phyloP scores from a whole-genome alignment of 2,797 vertebrate species.

The Pelodytes ibericus region DNA sequence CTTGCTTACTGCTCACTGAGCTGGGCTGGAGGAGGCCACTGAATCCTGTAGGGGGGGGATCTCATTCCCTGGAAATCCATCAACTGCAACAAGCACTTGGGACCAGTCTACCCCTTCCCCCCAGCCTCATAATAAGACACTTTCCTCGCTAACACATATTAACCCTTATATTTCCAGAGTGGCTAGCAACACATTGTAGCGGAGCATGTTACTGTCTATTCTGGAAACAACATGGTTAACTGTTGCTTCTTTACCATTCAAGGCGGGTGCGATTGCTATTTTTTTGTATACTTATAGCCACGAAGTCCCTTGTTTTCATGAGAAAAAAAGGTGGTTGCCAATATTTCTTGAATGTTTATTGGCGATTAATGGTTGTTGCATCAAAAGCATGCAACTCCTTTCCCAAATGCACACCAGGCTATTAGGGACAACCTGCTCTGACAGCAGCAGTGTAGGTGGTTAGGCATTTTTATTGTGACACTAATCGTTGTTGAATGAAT shows the following conservation, averaged over 20 bases:
- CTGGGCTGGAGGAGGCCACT: slow-evolving; percentile 54
- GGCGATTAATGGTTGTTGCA: background rate
- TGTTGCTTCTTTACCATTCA: slow-evolving; percentile 26
- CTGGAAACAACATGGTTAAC: slow-evolving; percentile 21
- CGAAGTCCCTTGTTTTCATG: slow-evolving; percentile 5
- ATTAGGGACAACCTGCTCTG: background rate
- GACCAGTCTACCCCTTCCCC: slow-evolving; percentile 10
- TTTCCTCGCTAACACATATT: background rate
- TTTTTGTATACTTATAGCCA: background rate
- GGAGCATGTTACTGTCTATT: slow-evolving; percentile 10
- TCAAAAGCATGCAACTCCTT: slow-evolving; percentile 14
- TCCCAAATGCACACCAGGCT: slow-evolving; percentile 10
- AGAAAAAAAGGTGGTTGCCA: background rate
- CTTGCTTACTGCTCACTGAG: slow-evolving; percentile 57
- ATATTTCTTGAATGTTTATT: background rate
- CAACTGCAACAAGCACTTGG: slow-evolving; percentile 24
- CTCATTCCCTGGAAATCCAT: slow-evolving; percentile 39
- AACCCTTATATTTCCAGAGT: background rate
- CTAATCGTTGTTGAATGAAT: background rate
- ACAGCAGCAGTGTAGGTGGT: background rate
- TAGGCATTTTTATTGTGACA: slow-evolving; percentile 12
- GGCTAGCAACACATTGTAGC: background rate
- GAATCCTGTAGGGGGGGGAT: slow-evolving; percentile 38
- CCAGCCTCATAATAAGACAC: slow-evolving; percentile 11
- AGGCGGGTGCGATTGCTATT: slow-evolving; percentile 28